Percentiles rank a stretch among this genome's conserved stretches.
phyloP scores from a whole-genome alignment of 35 echinoderm and acorn worm species.

The Heliocidaris tuberculata region DNA sequence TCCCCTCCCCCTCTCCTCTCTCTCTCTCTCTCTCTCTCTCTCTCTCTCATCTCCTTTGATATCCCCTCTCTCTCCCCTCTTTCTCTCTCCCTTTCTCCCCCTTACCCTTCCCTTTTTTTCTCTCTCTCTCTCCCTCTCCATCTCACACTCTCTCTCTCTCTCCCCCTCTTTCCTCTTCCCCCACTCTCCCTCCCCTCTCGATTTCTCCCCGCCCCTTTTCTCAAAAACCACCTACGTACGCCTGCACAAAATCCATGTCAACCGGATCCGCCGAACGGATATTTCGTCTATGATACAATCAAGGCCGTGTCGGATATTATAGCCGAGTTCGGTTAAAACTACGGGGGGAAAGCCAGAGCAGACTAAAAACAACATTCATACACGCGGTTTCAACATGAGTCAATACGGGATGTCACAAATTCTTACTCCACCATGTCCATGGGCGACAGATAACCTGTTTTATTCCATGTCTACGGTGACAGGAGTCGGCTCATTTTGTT shows the following conservation, averaged over 20 bases:
- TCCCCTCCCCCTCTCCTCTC: too few species aligned
- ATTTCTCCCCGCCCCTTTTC: neutral
- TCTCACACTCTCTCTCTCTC: too few species aligned
- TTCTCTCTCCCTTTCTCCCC: too few species aligned
- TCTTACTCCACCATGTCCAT: neutral
- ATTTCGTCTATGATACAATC: neutral
- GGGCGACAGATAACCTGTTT: neutral
- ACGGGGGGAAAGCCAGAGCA: neutral
- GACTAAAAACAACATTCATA: neutral
- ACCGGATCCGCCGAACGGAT: neutral
- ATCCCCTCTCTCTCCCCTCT: too few species aligned
- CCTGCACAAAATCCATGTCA: neutral
- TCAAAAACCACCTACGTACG: neutral
- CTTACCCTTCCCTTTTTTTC: too few species aligned
- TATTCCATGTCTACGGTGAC: neutral
- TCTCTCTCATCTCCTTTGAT: too few species aligned
- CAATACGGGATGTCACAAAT: neutral
- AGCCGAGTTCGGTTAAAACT: neutral
- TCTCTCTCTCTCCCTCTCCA: too few species aligned
- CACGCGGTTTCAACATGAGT: neutral
- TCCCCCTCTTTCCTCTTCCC: too few species aligned
- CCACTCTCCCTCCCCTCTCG: neutral
- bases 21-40: too few species aligned
- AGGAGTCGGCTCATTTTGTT: neutral
- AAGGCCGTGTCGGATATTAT: neutral